These are phyloP conservation scores for Leiothrix lutea DNA, from an alignment of 2,113 vertebrate genomes.

Conservation along the genomic window DNA sequence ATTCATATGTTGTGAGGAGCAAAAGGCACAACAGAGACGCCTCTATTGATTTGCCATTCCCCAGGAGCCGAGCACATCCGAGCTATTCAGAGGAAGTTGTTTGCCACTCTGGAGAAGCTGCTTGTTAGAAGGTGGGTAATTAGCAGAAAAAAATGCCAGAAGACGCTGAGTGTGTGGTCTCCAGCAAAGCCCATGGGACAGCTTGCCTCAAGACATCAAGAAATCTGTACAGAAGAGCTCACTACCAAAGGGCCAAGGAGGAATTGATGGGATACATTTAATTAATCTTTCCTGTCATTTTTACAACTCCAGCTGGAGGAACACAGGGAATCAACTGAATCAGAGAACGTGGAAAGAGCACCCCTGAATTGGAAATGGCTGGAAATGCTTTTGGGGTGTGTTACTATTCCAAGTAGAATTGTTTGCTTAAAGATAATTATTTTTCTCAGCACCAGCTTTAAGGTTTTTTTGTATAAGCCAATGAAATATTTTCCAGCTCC, in stretches of 20 bases:
- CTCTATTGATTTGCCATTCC: not conserved
- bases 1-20: not conserved
- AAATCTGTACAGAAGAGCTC: not conserved
- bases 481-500: not conserved
- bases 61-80: not conserved
- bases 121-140: constrained; percentile 30
- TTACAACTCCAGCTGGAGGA: not conserved
- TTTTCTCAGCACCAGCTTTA: not conserved
- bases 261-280: not conserved
- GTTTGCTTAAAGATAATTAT: not conserved
- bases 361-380: not conserved
- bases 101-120: not conserved
- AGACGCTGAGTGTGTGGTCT: constrained; percentile 37
- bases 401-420: not conserved
- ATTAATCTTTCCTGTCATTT: not conserved
- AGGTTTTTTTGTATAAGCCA: not conserved
- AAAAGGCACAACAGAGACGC: not conserved
- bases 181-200: constrained; percentile 15
- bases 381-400: not conserved
- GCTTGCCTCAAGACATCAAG: not conserved
- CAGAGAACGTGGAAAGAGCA: not conserved
- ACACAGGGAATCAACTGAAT: not conserved
- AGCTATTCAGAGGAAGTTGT: constrained; percentile 2
- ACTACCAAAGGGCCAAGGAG: not conserved
- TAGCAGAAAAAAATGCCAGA: not conserved